A percentile compares a stretch with the other conserved stretches of the same genome.
Evolutionary conservation across 2,888 invertebrate genomes (phyloP).

Genomic region (Amorpha juglandis): DNA sequence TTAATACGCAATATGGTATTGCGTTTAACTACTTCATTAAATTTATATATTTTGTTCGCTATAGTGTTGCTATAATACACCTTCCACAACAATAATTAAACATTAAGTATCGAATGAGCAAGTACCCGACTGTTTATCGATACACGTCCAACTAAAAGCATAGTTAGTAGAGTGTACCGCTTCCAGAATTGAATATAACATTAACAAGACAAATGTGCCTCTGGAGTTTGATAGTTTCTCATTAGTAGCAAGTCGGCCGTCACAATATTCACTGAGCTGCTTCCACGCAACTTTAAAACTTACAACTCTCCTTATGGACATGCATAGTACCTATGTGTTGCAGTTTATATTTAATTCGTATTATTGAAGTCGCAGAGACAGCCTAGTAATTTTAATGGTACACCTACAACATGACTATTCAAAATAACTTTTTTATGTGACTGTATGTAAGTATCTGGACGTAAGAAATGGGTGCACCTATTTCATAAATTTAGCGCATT

Average conservation of each 20-base stretch:
- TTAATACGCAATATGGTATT: not conserved
- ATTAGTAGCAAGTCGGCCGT: conserved; percentile 58
- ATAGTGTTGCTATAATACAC: conserved; percentile 2
- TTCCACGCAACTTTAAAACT: conserved; percentile 49
- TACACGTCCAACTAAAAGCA: conserved; percentile 44
- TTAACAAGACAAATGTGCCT: conserved; percentile 75
- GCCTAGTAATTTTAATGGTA: not conserved
- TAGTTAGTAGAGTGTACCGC: conserved; percentile 45
- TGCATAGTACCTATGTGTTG: conserved; percentile 5
- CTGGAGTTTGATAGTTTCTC: conserved; percentile 76
- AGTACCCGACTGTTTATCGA: conserved; percentile 31
- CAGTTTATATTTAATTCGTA: not conserved
- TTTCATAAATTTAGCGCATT: too few species aligned
- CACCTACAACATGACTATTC: not conserved
- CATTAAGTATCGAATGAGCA: conserved; percentile 26
- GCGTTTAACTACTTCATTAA: not conserved
- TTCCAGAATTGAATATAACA: conserved; percentile 73
- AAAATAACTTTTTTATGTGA: not conserved
- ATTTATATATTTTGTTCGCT: not conserved
- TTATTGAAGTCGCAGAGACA: not conserved
- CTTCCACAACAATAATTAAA: conserved; percentile 9
- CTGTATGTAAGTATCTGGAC: too few species aligned
- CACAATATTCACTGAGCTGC: conserved; percentile 49
- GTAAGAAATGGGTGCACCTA: too few species aligned
- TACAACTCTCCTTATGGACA: conserved; percentile 21